A percentile compares a stretch with the other conserved stretches of the same genome.
Evolutionary conservation across 92 coral and sea anemone species (phyloP).

Genomic region (Phenganax marumi): DNA sequence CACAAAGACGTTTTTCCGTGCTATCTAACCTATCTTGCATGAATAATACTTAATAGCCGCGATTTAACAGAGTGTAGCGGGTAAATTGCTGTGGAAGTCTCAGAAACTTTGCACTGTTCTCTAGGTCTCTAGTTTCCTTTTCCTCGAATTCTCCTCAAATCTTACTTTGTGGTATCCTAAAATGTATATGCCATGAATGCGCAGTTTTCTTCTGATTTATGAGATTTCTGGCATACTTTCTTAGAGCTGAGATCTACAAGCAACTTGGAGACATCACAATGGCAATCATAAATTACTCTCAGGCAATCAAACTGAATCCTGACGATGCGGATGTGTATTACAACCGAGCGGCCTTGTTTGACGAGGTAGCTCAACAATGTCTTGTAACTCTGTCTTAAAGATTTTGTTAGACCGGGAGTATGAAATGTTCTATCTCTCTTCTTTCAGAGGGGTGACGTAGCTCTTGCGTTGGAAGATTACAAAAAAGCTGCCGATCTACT

Average conservation of each 20-base stretch:
- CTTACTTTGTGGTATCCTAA: background rate
- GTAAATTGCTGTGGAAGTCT: no score
- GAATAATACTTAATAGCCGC: no score
- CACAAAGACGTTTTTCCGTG: no score
- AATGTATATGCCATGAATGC: no score
- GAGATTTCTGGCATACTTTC: background rate
- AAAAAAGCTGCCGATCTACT: slow-evolving; percentile 69
- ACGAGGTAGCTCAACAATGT: slow-evolving; percentile 53
- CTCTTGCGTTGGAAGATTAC: slow-evolving; percentile 92
- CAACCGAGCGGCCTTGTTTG: slow-evolving; percentile 92
- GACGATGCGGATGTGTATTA: slow-evolving; percentile 90
- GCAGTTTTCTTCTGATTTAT: no score
- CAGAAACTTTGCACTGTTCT: no score
- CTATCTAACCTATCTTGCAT: no score
- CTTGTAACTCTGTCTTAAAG: background rate
- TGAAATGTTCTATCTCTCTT: background rate
- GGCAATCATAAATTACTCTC: slow-evolving; percentile 98
- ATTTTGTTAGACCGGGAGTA: background rate
- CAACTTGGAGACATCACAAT: slow-evolving; percentile 82
- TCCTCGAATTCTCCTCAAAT: background rate
- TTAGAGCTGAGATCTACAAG: slow-evolving; percentile 92
- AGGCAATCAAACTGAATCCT: slow-evolving; percentile 97
- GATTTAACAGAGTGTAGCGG: no score
- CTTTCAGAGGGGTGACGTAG: slow-evolving; percentile 86
- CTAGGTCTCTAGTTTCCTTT: no score